Percentiles rank a stretch among this genome's conserved stretches.
phyloP scores from a whole-genome alignment of 2,888 invertebrate genomes.

The Perdita meconis region DNA sequence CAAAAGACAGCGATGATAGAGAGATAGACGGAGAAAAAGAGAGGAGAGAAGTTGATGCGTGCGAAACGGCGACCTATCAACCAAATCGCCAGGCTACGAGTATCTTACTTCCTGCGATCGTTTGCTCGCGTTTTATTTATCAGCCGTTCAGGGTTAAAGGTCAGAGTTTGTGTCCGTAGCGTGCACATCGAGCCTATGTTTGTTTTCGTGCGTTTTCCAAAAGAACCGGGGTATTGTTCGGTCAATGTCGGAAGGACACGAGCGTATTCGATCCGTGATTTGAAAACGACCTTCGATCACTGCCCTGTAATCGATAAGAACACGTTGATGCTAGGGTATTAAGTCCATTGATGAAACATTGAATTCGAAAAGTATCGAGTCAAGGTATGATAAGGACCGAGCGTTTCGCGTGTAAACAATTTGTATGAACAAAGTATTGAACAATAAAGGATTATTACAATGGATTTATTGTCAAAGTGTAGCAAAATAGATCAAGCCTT shows the following conservation, averaged over 20 bases:
- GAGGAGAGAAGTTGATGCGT: background rate
- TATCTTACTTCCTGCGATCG: background rate
- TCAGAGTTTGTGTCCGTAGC: background rate
- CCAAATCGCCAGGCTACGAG: background rate
- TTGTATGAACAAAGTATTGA: no score
- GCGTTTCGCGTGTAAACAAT: no score
- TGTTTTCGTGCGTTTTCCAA: background rate
- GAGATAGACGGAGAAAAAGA: background rate
- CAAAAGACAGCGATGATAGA: background rate
- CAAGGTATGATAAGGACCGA: no score
- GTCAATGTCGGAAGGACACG: background rate
- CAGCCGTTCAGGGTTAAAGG: background rate
- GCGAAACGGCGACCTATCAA: background rate
- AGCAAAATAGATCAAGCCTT: no score
- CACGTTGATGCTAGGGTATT: no score
- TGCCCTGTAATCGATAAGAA: slow-evolving; percentile 34
- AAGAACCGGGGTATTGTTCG: background rate
- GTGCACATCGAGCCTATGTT: background rate
- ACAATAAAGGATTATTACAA: no score
- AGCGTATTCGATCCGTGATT: slow-evolving; percentile 22
- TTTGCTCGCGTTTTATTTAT: background rate
- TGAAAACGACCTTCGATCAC: slow-evolving; percentile 24
- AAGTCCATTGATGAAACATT: background rate
- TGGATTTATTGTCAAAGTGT: no score
- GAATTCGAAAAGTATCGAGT: slow-evolving; percentile 4